phyloP scores from a whole-genome alignment of 2,113 vertebrate genomes.

The Rhinichthys klamathensis region DNA sequence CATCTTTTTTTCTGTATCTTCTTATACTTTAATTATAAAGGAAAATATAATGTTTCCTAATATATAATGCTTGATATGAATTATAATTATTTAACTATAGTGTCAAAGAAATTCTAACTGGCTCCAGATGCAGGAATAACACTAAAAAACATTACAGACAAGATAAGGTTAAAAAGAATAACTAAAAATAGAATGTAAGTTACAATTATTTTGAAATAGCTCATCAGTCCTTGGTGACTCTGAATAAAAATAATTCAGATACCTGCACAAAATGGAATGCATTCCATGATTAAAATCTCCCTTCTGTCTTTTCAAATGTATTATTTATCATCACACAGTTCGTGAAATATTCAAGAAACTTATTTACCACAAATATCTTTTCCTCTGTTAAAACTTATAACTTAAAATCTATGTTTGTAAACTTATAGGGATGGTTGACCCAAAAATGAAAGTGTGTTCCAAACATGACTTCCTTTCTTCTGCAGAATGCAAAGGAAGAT shows the following conservation, averaged over 20 bases:
- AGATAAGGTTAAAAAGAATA: background rate
- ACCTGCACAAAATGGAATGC: background rate
- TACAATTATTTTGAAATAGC: conserved; percentile 5
- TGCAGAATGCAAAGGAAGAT: background rate
- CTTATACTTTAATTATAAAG: background rate
- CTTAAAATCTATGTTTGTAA: too few species aligned
- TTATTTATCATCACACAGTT: background rate
- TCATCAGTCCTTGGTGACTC: conserved; percentile 1
- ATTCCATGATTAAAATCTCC: background rate
- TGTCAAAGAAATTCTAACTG: background rate
- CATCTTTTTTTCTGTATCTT: background rate
- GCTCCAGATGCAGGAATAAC: background rate
- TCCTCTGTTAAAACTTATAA: background rate
- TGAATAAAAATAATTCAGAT: conserved; percentile 10
- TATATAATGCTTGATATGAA: background rate
- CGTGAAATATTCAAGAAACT: background rate
- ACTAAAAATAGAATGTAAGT: background rate
- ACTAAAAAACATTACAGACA: background rate
- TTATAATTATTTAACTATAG: background rate
- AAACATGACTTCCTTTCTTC: background rate
- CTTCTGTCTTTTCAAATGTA: background rate
- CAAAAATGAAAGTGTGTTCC: background rate
- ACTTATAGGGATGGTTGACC: background rate
- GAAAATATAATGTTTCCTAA: background rate
- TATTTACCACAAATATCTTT: background rate